Conservation (phyloP, 1,140 invertebrate genomes). For the Streblospio benedicti region DNA sequence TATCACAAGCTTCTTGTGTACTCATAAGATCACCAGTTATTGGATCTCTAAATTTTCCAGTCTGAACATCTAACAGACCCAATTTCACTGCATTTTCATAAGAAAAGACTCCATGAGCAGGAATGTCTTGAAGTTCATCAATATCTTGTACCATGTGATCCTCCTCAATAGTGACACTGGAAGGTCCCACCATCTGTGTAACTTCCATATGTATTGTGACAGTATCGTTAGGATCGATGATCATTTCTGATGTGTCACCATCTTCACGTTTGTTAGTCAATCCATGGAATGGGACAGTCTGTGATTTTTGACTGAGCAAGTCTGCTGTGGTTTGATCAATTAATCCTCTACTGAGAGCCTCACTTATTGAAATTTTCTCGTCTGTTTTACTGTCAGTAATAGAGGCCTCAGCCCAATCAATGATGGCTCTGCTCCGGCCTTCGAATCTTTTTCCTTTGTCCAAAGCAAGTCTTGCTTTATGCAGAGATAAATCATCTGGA, state of each 20-base stretch:
- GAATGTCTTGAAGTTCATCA: conserved; percentile 15
- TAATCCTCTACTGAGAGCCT: conserved; percentile 8
- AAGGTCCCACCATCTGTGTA: no score
- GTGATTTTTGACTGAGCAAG: background rate
- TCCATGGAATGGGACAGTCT: background rate
- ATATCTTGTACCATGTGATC: background rate
- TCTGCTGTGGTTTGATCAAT: conserved; percentile 14
- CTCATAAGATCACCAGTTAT: conserved; percentile 56
- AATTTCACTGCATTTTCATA: conserved; percentile 50
- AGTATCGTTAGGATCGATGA: no score
- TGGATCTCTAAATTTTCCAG: conserved; percentile 66
- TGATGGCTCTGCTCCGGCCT: conserved; percentile 1
- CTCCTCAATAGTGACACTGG: background rate
- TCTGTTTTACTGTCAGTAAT: conserved; percentile 11
- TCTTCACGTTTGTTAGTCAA: background rate
- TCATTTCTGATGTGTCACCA: background rate
- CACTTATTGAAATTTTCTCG: conserved; percentile 5
- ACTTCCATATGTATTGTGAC: no score
- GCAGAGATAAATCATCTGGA: background rate
- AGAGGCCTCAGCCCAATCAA: conserved; percentile 10
- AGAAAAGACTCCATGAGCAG: conserved; percentile 10
- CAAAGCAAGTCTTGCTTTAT: background rate
- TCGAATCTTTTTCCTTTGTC: background rate
- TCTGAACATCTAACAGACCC: conserved; percentile 65
- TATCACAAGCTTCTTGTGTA: conserved; percentile 69